Evolutionary conservation across 2,113 vertebrate species (phyloP).

Genomic region (Monopterus albus): DNA sequence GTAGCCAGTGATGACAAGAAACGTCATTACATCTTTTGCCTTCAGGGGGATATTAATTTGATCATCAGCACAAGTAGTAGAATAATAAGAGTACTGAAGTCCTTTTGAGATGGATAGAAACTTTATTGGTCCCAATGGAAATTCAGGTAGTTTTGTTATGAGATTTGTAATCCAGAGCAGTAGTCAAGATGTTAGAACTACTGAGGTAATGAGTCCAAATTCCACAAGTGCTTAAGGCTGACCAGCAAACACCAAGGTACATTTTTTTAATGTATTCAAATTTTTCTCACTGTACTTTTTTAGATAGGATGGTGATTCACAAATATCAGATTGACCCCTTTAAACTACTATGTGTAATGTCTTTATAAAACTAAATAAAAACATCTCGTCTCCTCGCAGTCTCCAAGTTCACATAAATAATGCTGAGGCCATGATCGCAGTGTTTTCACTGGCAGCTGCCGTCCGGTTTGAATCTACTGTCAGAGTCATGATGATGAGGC

Average conservation of each 20-base stretch:
- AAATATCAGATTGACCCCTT: neutral
- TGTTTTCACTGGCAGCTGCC: neutral
- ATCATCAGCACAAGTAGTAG: neutral
- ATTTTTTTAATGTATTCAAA: too few species aligned
- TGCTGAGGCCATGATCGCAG: neutral
- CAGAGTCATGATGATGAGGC: neutral
- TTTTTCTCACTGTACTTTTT: too few species aligned
- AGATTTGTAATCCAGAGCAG: too few species aligned
- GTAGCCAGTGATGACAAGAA: slow-evolving; percentile 4
- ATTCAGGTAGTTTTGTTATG: too few species aligned
- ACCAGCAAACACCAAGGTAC: neutral
- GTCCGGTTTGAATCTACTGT: neutral
- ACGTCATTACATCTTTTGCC: slow-evolving; percentile 11
- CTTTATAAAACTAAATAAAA: neutral
- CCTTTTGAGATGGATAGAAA: too few species aligned
- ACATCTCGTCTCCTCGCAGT: neutral
- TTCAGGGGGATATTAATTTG: neutral
- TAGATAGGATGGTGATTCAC: too few species aligned
- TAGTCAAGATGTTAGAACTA: neutral
- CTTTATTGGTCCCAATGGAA: too few species aligned
- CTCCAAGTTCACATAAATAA: neutral
- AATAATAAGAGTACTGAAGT: neutral
- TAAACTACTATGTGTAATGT: neutral
- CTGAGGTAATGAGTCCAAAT: neutral
- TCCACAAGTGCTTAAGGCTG: neutral